Percentiles rank a stretch among this genome's conserved stretches.
These are phyloP conservation scores for Sebastes melanostomus DNA, from an alignment of 2,797 vertebrate species.

Conservation along the genomic window DNA sequence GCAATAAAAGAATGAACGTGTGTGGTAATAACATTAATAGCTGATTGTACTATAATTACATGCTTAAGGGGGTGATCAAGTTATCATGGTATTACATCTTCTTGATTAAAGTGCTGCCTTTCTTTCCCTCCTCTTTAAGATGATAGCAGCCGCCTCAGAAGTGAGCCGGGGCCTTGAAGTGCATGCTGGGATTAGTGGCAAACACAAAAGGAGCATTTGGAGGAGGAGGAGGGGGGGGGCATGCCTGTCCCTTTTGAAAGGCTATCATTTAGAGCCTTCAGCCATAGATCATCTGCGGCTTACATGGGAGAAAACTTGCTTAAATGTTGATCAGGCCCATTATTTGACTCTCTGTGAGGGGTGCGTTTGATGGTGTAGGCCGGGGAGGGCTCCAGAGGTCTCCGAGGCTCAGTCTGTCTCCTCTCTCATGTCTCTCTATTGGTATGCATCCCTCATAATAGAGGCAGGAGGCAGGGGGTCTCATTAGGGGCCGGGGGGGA, in stretches of 20 bases:
- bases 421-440: slow-evolving; percentile 72
- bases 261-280: slow-evolving; percentile 77
- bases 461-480: slow-evolving; percentile 74
- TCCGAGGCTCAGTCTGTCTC: slow-evolving; percentile 68
- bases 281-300: slow-evolving; percentile 73
- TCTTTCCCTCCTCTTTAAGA: slow-evolving; percentile 67
- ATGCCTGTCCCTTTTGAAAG: slow-evolving; percentile 71
- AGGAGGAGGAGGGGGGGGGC: slow-evolving; percentile 59
- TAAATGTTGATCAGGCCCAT: slow-evolving; percentile 71
- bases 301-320: slow-evolving; percentile 60
- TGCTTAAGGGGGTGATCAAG: slow-evolving; percentile 59
- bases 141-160: slow-evolving; percentile 77
- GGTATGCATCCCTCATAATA: slow-evolving; percentile 79
- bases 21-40: slow-evolving; percentile 29
- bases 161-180: slow-evolving; percentile 80
- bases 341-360: slow-evolving; percentile 63
- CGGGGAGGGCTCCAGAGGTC: slow-evolving; percentile 55
- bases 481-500: slow-evolving; percentile 70
- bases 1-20: neutral
- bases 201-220: slow-evolving; percentile 76
- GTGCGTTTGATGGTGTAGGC: slow-evolving; percentile 67
- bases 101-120: slow-evolving; percentile 65
- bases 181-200: slow-evolving; percentile 70
- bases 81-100: slow-evolving; percentile 72
- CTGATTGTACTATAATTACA: slow-evolving; percentile 55